phyloP scores from a whole-genome alignment of 1,140 invertebrate genomes.

The Artemia franciscana region DNA sequence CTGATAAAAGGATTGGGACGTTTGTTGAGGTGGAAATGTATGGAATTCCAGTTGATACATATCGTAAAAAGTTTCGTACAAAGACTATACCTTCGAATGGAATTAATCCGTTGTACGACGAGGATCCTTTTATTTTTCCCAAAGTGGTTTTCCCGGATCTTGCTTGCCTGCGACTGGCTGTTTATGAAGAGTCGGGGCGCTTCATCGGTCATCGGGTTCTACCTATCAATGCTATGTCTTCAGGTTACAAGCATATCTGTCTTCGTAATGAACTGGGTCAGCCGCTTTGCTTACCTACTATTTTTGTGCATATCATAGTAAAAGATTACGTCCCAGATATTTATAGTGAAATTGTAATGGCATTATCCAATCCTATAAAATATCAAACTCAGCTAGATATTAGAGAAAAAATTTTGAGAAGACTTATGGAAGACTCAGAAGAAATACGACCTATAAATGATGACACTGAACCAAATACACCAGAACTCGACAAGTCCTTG shows the following conservation, averaged over 20 bases:
- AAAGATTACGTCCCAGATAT: slow-evolving; percentile 94
- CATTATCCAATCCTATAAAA: slow-evolving; percentile 87
- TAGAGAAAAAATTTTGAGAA: slow-evolving; percentile 63
- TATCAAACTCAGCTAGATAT: slow-evolving; percentile 86
- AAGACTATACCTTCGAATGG: slow-evolving; percentile 80
- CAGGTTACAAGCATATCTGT: slow-evolving; percentile 70
- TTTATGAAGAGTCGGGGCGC: slow-evolving; percentile 84
- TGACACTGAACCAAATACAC: background rate
- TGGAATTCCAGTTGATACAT: slow-evolving; percentile 90
- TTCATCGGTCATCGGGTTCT: slow-evolving; percentile 87
- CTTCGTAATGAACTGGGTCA: slow-evolving; percentile 82
- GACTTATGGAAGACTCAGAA: slow-evolving; percentile 57
- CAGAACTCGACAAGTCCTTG: background rate
- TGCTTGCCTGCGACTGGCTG: slow-evolving; percentile 79
- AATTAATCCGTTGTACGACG: slow-evolving; percentile 86
- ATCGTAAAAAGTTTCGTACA: slow-evolving; percentile 85
- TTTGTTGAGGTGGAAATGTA: slow-evolving; percentile 99
- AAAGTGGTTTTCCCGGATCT: slow-evolving; percentile 90
- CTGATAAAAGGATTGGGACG: slow-evolving; percentile 81
- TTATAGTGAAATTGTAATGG: slow-evolving; percentile 64
- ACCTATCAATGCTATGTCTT: slow-evolving; percentile 82
- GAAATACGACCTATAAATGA: slow-evolving; percentile 11
- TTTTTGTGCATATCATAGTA: slow-evolving; percentile 78
- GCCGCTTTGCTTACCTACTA: slow-evolving; percentile 58
- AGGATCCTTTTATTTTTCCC: slow-evolving; percentile 82